Evolutionary conservation across 2,797 vertebrate species (phyloP).

Genomic region (Sciurus vulgaris): DNA sequence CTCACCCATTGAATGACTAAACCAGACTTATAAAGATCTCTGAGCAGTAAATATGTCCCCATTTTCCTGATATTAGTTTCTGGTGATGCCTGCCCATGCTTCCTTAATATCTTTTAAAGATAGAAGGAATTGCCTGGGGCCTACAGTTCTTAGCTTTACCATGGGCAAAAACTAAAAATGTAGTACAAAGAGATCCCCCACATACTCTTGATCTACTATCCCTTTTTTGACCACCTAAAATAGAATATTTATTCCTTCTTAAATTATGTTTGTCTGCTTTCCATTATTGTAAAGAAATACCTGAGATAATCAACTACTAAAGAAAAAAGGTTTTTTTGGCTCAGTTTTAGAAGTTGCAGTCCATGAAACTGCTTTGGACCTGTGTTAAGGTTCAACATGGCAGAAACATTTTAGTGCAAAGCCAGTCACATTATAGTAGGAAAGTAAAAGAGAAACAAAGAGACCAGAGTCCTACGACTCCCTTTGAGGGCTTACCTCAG

Average conservation of each 20-base stretch:
- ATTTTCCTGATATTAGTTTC: neutral
- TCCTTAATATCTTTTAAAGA: neutral
- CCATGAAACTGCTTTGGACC: neutral
- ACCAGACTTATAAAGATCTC: neutral
- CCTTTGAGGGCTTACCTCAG: neutral
- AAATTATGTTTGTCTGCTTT: neutral
- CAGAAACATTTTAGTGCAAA: neutral
- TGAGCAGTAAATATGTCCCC: neutral
- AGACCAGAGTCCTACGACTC: too few species aligned
- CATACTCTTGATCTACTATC: neutral
- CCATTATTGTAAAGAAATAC: neutral
- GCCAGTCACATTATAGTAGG: accelerated
- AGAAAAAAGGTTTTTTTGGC: neutral
- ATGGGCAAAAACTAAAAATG: neutral
- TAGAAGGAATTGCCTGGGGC: neutral
- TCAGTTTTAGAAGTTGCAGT: neutral
- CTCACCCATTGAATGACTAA: neutral
- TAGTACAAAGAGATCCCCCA: neutral
- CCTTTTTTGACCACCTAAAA: neutral
- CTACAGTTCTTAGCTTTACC: neutral
- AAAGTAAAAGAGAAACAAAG: neutral
- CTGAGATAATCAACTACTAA: neutral
- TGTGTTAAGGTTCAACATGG: neutral
- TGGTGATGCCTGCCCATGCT: neutral
- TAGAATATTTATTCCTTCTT: constrained; percentile 3